A percentile compares a stretch with the other conserved stretches of the same genome.
Conservation (phyloP, 2,797 vertebrate genomes). For the Simalia tracyae region DNA sequence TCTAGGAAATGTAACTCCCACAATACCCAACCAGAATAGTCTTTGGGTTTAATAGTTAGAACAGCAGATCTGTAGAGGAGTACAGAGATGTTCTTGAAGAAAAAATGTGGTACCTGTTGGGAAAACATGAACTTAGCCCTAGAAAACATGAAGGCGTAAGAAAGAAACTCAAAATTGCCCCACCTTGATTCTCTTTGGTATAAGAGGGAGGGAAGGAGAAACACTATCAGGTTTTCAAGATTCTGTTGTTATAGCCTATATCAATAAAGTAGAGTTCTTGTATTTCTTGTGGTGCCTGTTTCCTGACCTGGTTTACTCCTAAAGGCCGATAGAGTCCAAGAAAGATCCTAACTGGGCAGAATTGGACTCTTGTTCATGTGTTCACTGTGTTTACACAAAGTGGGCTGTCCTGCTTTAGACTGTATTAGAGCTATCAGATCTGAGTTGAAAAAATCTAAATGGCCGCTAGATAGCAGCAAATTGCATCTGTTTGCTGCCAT, state of each 20-base stretch:
- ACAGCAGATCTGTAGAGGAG: background rate
- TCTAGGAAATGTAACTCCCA: background rate
- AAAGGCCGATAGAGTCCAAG: background rate
- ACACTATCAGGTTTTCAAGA: background rate
- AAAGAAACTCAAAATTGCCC: background rate
- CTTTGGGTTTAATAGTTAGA: background rate
- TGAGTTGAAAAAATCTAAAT: background rate
- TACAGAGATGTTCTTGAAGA: background rate
- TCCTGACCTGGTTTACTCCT: background rate
- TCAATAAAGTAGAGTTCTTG: background rate
- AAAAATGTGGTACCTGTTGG: background rate
- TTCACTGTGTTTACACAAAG: background rate
- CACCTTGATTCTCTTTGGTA: background rate
- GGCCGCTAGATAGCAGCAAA: background rate
- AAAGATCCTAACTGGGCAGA: background rate
- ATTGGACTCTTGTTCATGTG: background rate
- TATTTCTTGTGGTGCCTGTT: background rate
- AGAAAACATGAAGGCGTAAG: background rate
- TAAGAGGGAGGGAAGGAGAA: background rate
- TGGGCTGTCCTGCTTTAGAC: background rate
- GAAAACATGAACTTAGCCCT: background rate
- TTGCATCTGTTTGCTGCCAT: background rate
- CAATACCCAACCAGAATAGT: background rate
- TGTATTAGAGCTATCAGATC: background rate
- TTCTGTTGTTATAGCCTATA: background rate